A percentile compares a stretch with the other conserved stretches of the same genome.
Conservation (phyloP, 2,113 vertebrate species). For the Chionodraco myersi region DNA sequence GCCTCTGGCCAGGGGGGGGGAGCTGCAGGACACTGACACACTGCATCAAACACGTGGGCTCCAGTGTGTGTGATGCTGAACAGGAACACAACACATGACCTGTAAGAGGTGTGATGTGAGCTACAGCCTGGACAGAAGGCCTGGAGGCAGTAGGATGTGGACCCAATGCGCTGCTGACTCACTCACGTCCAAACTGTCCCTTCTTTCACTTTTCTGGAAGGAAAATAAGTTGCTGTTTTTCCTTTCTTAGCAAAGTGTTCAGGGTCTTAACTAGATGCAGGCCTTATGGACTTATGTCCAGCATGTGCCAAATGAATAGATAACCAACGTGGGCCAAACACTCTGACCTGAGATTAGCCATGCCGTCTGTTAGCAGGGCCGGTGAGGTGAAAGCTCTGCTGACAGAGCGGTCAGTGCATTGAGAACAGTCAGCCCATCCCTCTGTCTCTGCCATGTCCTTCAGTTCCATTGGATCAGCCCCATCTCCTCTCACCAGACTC, state of each 20-base stretch:
- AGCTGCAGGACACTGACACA: no score
- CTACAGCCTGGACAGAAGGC: not conserved
- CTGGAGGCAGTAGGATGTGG: not conserved
- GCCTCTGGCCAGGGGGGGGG: no score
- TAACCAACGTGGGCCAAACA: not conserved
- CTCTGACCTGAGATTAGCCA: not conserved
- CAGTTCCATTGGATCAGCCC: not conserved
- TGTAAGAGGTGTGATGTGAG: no score
- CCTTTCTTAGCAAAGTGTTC: no score
- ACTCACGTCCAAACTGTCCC: not conserved
- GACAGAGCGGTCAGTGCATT: no score
- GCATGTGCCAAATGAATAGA: not conserved
- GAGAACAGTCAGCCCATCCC: not conserved
- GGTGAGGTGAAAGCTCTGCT: not conserved
- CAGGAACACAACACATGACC: no score
- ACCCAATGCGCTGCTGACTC: not conserved
- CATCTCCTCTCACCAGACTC: not conserved
- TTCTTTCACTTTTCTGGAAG: no score
- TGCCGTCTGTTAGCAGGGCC: not conserved
- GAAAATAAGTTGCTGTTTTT: no score
- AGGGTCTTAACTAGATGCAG: not conserved
- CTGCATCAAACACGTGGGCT: no score
- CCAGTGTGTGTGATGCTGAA: no score
- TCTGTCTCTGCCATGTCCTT: not conserved
- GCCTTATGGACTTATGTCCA: not conserved